Conservation (phyloP, 2,797 vertebrate genomes). For the Nothura maculosa region DNA sequence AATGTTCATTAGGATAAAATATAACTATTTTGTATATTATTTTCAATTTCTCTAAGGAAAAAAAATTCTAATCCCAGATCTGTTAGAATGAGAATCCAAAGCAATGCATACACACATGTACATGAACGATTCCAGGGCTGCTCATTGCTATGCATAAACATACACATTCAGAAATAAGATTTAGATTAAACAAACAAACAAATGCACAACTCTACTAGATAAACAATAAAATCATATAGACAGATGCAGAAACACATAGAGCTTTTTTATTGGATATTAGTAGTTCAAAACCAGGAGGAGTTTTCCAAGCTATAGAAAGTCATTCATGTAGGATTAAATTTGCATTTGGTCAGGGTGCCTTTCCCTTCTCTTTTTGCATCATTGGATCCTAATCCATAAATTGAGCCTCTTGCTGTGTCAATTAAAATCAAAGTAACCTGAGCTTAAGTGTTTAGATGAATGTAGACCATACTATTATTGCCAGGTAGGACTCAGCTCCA, state of each 20-base stretch:
- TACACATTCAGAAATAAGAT: background rate
- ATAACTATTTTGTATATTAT: no score
- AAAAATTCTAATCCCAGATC: background rate
- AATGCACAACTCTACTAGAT: background rate
- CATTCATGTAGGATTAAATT: background rate
- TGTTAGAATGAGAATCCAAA: background rate
- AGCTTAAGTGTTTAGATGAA: background rate
- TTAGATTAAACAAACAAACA: rapidly evolving
- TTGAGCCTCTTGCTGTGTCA: background rate
- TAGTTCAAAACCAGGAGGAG: background rate
- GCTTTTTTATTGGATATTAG: background rate
- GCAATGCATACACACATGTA: background rate
- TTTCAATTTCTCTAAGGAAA: background rate
- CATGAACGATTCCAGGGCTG: background rate
- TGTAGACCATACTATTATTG: background rate
- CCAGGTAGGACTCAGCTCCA: background rate
- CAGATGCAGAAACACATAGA: background rate
- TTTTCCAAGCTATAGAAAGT: background rate
- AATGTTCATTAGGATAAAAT: background rate
- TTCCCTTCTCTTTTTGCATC: background rate
- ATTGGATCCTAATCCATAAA: background rate
- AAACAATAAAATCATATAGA: background rate
- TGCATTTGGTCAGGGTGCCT: background rate
- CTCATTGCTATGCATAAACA: background rate
- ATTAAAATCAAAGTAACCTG: background rate